Conservation (phyloP, 2,888 invertebrate species). For the Sesia bembeciformis region DNA sequence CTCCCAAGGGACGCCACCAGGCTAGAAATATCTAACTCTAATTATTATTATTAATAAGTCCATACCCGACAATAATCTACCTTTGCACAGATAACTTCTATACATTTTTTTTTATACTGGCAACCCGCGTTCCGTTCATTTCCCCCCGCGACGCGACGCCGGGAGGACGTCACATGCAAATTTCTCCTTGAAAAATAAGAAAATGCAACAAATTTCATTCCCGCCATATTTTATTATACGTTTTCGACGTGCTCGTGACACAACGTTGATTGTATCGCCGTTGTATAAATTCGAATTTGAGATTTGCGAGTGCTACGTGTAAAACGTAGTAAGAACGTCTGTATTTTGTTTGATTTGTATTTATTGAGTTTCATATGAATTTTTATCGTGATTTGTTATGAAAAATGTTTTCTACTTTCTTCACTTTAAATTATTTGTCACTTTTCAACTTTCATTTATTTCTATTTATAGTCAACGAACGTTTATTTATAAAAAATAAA, state of each 20-base stretch:
- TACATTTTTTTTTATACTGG: constrained; percentile 7
- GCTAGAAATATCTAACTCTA: too few species aligned
- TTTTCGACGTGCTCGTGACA: constrained; percentile 44
- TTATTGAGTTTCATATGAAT: too few species aligned
- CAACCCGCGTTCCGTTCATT: constrained; percentile 26
- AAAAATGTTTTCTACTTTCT: too few species aligned
- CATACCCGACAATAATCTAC: too few species aligned
- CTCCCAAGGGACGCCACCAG: too few species aligned
- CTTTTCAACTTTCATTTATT: too few species aligned
- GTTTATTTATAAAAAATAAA: too few species aligned
- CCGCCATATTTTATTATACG: constrained; percentile 45
- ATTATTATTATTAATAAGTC: too few species aligned
- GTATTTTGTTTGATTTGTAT: too few species aligned
- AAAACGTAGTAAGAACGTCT: not conserved
- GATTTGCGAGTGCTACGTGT: not conserved
- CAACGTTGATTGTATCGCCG: constrained; percentile 41
- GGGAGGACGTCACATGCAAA: constrained; percentile 44
- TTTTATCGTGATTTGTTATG: too few species aligned
- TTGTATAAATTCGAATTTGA: constrained; percentile 24
- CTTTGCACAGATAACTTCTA: not conserved
- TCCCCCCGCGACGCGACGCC: constrained; percentile 20
- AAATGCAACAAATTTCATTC: constrained; percentile 42
- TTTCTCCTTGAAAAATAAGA: constrained; percentile 33
- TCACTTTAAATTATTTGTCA: too few species aligned
- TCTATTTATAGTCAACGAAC: too few species aligned